Base-by-base conservation (phyloP, 2,797 vertebrate genomes). In the Clarias laeviceps region DNA sequence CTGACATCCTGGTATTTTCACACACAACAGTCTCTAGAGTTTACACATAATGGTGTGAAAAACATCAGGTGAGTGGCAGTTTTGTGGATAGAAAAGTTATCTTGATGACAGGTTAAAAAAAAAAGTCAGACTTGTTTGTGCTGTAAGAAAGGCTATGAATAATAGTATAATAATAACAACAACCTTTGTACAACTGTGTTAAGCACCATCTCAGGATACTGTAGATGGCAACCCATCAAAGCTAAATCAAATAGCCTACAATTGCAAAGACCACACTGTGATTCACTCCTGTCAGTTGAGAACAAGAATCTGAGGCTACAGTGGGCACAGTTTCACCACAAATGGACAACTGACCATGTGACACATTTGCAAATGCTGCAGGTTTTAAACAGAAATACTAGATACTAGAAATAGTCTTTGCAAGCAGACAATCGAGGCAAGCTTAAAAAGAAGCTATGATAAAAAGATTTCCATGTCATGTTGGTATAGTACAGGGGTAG, bases 21-120 rank as follows among this genome's bases (percentile, higher is more conserved):
- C 40, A 45, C 61, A 54, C 24, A 64, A 5, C 40, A 65, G 61
- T 50, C 62, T 50, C 15, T 40, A 80, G 61, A 22, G n/a, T 54
- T 65, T 65, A 66, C 37, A 65, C 78, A 54, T 9, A 27, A 50
- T 12, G 37, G 40, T 80, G 78, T 5, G 37, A 80, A 65, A 80
- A 80, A 66, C 78, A 66, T 50, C 17, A 20, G 50, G 62, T 80
- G 62, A 29, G n/a, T 80, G 78, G 40, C 9, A 80, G 62, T 54
- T 80, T 80, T 80, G 78, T 3, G 27, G 73, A 4, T 6, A 5
- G 27, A 76, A 76, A 57, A 22, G n/a, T 40, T 17, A 5, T 50
- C 14, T 45, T 80, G 24, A 62, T 64, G 14, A 27, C 61, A 12
- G 18, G 34, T 27, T 15, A 80, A 37, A 78, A 59, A 79, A 37